Evolutionary conservation across 2,888 invertebrate genomes (phyloP), one percentile per base, ranked within the genome.

Genomic region (Eristalis arbustorum): DNA sequence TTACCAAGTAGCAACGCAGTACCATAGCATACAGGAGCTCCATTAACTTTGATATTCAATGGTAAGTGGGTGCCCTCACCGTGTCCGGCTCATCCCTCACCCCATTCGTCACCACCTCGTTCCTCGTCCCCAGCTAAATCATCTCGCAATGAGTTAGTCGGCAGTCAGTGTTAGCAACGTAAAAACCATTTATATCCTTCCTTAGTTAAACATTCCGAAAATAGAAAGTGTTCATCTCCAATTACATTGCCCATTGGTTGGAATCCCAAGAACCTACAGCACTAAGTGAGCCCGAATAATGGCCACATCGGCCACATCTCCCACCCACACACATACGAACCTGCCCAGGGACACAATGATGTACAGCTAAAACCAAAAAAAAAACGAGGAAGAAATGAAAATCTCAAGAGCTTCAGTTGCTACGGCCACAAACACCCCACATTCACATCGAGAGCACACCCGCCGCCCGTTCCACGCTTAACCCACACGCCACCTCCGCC

Each of bases 181-280:
- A 57, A 72, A 42, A 42, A 14, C 40, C 28, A 23, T 56, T n/a
- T 37, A 57, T 28, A 56, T 34, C 59, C 61, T 18, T n/a, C 42
- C 2, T 25, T 11, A 18, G 13, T 42, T 40, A 31, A 28, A 49
- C 10, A 22, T 42, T 18, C 40, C 18, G 56, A 25, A 28, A 75
- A 28, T 23, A 62, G 11, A 63, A 59, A 75, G 22, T 31, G 28
- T 42, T 67, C 57, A 28, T 69, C 76, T 77, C 37, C 76, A 77
- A 68, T 77, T 77, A 77, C 64, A 64, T 72, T 77, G 64, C 63
- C 71, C 77, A 69, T 71, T 11, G 63, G 42, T 2, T 13, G n/a
- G n/a, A n/a, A n/a, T 42, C 42, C 42, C 42, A 6, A 67, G 42
- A 57, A 10, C 23, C 57, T 23, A 23, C 57, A 57, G 22, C 22